phyloP scores from a whole-genome alignment of 2,113 vertebrate species.

The Poecile atricapillus region DNA sequence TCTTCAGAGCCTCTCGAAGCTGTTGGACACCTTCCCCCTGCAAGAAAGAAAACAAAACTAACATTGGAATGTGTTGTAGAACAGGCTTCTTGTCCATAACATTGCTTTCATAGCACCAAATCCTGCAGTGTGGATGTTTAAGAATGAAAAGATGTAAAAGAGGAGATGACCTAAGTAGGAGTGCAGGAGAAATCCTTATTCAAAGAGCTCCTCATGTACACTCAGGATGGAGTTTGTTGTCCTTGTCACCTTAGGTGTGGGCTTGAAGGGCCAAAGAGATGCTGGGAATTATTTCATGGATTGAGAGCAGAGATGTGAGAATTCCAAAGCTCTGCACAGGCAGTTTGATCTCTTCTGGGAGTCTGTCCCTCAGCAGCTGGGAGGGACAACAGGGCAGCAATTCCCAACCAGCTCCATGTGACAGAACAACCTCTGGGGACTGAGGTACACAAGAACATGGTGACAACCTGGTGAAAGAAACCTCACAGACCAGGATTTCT shows the following conservation, averaged over 20 bases:
- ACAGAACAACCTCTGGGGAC: neutral
- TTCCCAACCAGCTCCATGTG: neutral
- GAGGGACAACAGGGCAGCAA: neutral
- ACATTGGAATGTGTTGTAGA: neutral
- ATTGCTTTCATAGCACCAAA: neutral
- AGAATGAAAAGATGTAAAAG: neutral
- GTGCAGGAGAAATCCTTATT: neutral
- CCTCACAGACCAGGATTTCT: neutral
- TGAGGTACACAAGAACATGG: neutral
- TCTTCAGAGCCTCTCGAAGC: slow-evolving; percentile 96
- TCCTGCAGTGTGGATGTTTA: neutral
- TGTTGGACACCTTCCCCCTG: slow-evolving; percentile 91
- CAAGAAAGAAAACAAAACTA: neutral
- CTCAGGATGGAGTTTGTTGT: neutral
- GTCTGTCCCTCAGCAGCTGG: neutral
- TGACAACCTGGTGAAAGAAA: neutral
- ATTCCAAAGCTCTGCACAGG: neutral
- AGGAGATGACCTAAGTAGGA: neutral
- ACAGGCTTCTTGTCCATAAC: neutral
- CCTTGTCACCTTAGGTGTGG: neutral
- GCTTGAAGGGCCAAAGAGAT: neutral
- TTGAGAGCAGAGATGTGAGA: neutral
- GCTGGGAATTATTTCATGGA: neutral
- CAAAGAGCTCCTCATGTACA: neutral
- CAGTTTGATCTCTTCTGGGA: neutral